phyloP scores from a whole-genome alignment of 2,797 vertebrate species.

The Chloroceryle amazona region DNA sequence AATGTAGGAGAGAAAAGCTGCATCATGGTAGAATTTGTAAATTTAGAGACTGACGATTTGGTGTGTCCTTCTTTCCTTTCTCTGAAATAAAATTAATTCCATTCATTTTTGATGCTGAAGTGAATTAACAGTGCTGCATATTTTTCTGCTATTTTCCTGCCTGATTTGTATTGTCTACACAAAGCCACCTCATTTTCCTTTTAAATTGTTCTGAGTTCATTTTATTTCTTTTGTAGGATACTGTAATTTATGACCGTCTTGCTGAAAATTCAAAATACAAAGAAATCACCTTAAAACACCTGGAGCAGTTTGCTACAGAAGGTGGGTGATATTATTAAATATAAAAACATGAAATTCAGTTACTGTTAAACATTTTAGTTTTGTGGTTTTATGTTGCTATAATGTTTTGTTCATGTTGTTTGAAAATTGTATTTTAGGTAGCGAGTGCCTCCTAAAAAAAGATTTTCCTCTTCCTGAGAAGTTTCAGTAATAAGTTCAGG shows the following conservation, averaged over 20 bases:
- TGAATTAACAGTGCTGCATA: neutral
- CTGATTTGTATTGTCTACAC: neutral
- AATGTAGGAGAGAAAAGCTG: neutral
- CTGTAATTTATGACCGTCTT: constrained; percentile 96
- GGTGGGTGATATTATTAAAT: constrained; percentile 80
- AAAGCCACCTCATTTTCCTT: neutral
- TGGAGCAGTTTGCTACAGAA: constrained; percentile 98
- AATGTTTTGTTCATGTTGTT: neutral
- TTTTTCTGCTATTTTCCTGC: neutral
- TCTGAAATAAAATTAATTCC: neutral
- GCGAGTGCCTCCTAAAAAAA: neutral
- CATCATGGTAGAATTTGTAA: neutral
- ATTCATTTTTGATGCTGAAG: neutral
- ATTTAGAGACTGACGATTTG: neutral
- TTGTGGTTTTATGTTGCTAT: neutral
- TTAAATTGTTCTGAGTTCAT: neutral
- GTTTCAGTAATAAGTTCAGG: neutral
- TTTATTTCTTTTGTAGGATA: constrained; percentile 88
- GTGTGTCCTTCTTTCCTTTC: neutral
- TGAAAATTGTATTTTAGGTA: neutral
- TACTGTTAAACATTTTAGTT: neutral
- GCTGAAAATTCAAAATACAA: constrained; percentile 96
- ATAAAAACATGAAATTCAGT: neutral
- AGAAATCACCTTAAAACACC: constrained; percentile 97
- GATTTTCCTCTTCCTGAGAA: neutral